Evolutionary conservation across 2,797 vertebrate species (phyloP).

Genomic region (Cephalopachus bancanus): DNA sequence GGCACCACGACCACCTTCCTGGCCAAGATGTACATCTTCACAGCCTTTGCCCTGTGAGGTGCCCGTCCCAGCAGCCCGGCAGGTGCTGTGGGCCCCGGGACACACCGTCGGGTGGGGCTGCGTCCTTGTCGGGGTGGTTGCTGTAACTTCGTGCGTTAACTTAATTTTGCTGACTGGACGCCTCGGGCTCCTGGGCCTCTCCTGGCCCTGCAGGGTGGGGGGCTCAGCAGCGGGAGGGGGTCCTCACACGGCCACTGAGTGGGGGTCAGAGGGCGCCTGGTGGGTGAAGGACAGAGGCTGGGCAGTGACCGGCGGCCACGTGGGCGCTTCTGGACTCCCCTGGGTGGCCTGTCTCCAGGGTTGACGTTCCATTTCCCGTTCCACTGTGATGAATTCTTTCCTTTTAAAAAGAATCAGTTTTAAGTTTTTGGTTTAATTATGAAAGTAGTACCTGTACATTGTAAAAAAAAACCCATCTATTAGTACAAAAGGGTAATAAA

Average conservation of each 20-base stretch:
- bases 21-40: constrained; percentile 96
- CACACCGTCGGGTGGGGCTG: not conserved
- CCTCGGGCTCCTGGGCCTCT: constrained; percentile 56
- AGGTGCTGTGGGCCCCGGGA: not conserved
- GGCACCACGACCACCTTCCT: constrained; percentile 92
- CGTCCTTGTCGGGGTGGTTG: not conserved
- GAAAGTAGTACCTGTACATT: constrained; percentile 71
- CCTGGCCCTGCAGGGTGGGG: not conserved
- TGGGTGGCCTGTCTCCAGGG: not conserved
- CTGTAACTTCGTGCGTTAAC: constrained; percentile 86
- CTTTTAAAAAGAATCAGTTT: constrained; percentile 13
- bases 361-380: not conserved
- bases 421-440: constrained; percentile 70
- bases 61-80: not conserved
- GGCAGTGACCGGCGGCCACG: rapidly evolving
- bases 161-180: constrained; percentile 81
- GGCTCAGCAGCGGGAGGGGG: not conserved
- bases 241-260: too few relatives aligned
- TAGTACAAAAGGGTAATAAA: constrained; percentile 52
- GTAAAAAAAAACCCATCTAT: constrained; percentile 57
- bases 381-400: constrained; percentile 56
- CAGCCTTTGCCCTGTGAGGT: constrained; percentile 92
- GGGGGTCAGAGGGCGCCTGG: too few relatives aligned
- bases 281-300: not conserved
- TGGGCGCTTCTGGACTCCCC: not conserved